Base-by-base conservation (phyloP, 2,113 vertebrate genomes). In the Ginglymostoma cirratum region DNA sequence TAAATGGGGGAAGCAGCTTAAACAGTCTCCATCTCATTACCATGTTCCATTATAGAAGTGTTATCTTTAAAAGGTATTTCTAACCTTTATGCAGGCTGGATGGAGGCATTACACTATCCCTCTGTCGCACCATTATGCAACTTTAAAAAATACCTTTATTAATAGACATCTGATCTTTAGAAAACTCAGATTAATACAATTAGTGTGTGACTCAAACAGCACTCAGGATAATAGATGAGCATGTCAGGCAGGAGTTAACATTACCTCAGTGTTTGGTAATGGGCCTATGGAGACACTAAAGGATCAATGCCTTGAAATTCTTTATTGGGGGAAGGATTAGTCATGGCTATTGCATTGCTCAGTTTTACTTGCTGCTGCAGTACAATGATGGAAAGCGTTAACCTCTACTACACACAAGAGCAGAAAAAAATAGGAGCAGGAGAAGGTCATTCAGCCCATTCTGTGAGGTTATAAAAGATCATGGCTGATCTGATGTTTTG, bases 181-280 rank as follows among this genome's bases (percentile, higher is more conserved):
- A 34, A 65, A 8, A 42, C 65, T 70, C 66, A 95, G 30, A 72
- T 72, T 10, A 52, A 69, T 95, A 45, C 12, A 19, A 72, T 72
- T 34, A 7, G 94, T 34, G 38, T 70, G 61, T 93, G 66, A 52
- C 94, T 95, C 94, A 48, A 23, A 4, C 52, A 52, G 67, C n/a
- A 24, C 70, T 70, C 38, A 19, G 42, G 27, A 72, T 45, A 95
- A 30, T 24, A 34, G 69, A 76, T 76, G 42, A 30, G 45, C 14
- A 48, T 76, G 4, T 52, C 94, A 76, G 94, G 24, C 67, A 76
- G 24, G 94, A 76, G 27, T 42, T 52, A 72, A 34, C 42, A 95
- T 95, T 70, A 95, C 24, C 5, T 72, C 94, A 95, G 45, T 72
- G 27, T 72, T 95, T 95, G 38, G 23, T 69, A 95, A 72, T 23